Base-by-base conservation (phyloP, 2,888 invertebrate genomes). In the Pristionchus arcanus region DNA sequence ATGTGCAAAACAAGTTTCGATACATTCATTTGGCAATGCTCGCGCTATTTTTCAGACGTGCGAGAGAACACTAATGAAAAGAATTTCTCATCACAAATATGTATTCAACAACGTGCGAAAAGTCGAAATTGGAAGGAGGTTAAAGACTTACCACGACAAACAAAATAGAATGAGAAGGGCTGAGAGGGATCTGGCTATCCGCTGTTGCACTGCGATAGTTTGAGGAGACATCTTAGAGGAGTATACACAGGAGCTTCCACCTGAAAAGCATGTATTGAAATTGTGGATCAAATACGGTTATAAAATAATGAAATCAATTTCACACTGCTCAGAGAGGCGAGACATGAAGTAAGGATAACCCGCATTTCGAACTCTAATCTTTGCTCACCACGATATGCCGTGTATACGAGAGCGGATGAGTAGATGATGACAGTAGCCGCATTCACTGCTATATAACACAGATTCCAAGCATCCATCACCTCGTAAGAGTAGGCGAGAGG, bases 101-200 rank as follows among this genome's bases (percentile, higher is more conserved):
- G n/a, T n/a, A n/a, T n/a, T n/a, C n/a, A n/a, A n/a, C n/a, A n/a
- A n/a, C n/a, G n/a, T n/a, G n/a, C n/a, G n/a, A n/a, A n/a, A n/a
- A n/a, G n/a, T n/a, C n/a, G n/a, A n/a, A n/a, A n/a, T n/a, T n/a
- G n/a, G n/a, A n/a, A n/a, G n/a, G n/a, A n/a, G n/a, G n/a, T n/a
- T n/a, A n/a, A n/a, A n/a, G n/a, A 37, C 87, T 13, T 19, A 68
- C 87, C 66, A 68, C 19, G 87, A 88, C 19, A 88, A 88, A 25
- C 87, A 88, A 55, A 88, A 88, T 19, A 88, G 74, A 74, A 88
- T 49, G 34, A 88, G 87, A 74, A 88, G 87, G 13, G 87, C 49
- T 13, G 87, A 88, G 28, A 88, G 71, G 0, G 87, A 88, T 19
- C 34, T 49, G 42, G 74, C 55, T 16, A 88, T 88, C 74, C 87